A percentile compares a stretch with the other conserved stretches of the same genome.
Conservation (phyloP, 2,888 invertebrate genomes). For the Laothoe populi region DNA sequence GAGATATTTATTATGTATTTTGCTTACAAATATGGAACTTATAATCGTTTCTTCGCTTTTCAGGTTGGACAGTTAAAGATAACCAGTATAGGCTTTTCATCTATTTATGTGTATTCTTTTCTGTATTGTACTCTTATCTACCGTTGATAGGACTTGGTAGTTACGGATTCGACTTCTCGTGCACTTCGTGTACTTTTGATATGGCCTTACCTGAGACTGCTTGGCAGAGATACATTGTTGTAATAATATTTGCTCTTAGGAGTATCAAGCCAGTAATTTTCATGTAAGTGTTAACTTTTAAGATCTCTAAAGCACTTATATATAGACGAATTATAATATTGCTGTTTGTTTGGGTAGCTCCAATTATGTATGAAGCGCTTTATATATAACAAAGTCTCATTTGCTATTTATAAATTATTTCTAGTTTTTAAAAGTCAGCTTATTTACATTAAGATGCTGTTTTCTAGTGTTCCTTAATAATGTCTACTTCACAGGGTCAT, state of each 20-base stretch:
- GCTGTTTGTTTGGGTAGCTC: no score
- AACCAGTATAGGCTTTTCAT: conserved; percentile 64
- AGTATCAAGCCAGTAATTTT: conserved; percentile 67
- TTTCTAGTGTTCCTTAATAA: no score
- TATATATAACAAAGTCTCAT: no score
- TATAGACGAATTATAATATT: conserved; percentile 20
- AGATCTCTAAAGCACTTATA: conserved; percentile 6
- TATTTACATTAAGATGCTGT: no score
- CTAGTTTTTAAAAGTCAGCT: no score
- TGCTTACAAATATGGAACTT: background rate
- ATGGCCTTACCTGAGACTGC: conserved; percentile 57
- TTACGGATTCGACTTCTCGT: conserved; percentile 71
- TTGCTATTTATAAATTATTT: no score
- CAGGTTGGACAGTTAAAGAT: conserved; percentile 58
- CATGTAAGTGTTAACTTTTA: conserved; percentile 59
- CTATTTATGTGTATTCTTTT: conserved; percentile 60
- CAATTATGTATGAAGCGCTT: no score
- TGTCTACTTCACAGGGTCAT: conserved; percentile 46
- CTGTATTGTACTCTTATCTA: conserved; percentile 63
- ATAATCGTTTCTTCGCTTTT: background rate
- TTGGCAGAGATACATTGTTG: conserved; percentile 58
- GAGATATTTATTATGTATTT: no score
- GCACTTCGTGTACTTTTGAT: conserved; percentile 69
- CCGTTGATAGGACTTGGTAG: conserved; percentile 68
- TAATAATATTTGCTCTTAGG: conserved; percentile 61